Evolutionary conservation across 1,140 invertebrate genomes (phyloP).

Genomic region (Rhagoletis zephyria): DNA sequence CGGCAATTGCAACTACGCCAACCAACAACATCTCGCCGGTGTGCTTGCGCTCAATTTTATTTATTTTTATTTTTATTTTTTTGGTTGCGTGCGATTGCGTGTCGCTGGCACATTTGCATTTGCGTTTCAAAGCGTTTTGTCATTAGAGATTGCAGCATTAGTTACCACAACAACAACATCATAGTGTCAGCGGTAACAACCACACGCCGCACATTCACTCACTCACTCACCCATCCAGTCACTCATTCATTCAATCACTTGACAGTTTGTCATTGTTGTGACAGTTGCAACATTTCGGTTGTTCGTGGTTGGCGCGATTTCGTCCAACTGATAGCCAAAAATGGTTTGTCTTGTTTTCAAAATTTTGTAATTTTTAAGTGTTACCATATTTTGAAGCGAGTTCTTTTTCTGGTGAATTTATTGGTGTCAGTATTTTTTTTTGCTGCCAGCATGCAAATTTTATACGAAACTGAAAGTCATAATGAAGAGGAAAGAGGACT

Average conservation of each 20-base stretch:
- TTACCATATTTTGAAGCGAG: conserved; percentile 15
- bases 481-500: too few species aligned
- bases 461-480: too few species aligned
- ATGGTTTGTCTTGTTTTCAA: conserved; percentile 37
- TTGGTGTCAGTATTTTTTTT: too few species aligned
- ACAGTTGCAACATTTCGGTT: conserved; percentile 56
- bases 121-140: conserved; percentile 59
- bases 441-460: too few species aligned
- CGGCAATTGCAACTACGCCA: conserved; percentile 23
- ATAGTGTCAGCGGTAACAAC: background rate
- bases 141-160: conserved; percentile 55
- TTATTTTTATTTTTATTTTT: too few species aligned
- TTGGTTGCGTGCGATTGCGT: conserved; percentile 54
- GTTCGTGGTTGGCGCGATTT: conserved; percentile 6
- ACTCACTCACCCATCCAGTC: background rate
- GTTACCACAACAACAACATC: background rate
- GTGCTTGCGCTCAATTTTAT: background rate
- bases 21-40: background rate
- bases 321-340: conserved; percentile 31
- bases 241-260: conserved; percentile 55
- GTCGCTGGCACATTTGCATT: conserved; percentile 58
- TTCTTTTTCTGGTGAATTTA: background rate
- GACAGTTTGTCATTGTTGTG: conserved; percentile 58
- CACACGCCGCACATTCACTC: background rate
- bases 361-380: conserved; percentile 50